These are phyloP conservation scores for Atherinosoma microstoma DNA, from an alignment of 2,797 vertebrate species.

Conservation along the genomic window DNA sequence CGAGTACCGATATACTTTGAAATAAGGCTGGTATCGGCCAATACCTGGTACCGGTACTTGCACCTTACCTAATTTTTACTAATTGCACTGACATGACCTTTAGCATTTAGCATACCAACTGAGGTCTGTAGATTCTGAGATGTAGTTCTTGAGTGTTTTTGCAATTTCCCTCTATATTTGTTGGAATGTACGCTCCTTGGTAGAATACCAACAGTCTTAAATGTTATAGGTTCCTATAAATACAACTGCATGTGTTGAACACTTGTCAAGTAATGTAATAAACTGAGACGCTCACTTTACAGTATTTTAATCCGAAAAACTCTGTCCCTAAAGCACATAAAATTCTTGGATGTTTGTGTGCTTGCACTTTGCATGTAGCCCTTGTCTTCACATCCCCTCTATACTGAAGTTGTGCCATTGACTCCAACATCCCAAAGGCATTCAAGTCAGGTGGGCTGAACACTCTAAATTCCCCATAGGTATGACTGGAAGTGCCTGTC, in stretches of 20 bases:
- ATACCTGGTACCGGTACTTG: too few relatives aligned
- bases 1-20: too few relatives aligned
- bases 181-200: not conserved
- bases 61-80: not conserved
- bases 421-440: slow-evolving; percentile 22
- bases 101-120: not conserved
- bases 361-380: slow-evolving; percentile 6
- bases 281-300: not conserved
- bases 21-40: too few relatives aligned
- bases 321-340: not conserved
- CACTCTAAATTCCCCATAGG: slow-evolving; percentile 63
- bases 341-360: not conserved
- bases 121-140: not conserved
- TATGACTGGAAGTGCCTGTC: slow-evolving; percentile 32
- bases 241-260: not conserved
- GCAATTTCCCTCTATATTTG: not conserved
- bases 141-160: not conserved
- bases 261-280: not conserved
- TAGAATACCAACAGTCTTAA: not conserved
- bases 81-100: not conserved
- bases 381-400: slow-evolving; percentile 22
- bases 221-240: not conserved
- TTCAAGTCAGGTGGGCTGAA: slow-evolving; percentile 43
- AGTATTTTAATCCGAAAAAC: not conserved
- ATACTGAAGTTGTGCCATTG: slow-evolving; percentile 11